Base-by-base conservation (phyloP, 2,797 vertebrate species). In the Mormyrus proboscirostris region DNA sequence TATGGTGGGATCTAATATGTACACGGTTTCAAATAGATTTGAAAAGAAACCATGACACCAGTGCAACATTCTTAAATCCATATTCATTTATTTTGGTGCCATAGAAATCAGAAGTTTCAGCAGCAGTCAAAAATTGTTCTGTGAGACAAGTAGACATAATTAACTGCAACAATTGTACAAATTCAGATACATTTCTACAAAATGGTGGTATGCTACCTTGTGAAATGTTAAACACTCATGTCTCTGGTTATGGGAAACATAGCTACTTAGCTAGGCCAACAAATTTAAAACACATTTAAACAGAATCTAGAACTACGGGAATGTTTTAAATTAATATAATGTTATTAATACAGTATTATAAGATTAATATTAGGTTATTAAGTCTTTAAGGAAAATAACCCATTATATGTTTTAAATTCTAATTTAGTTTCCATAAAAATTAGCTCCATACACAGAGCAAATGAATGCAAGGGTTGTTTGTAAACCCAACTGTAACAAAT, bases 1-100 rank as follows among this genome's bases (percentile, higher is more conserved):
- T 73, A 73, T 38, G 69, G 69, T 41, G 33, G 33, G 69, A 14
- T 73, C 69, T 33, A 73, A 38, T 38, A 73, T 38, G 12, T 38
- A 73, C 12, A 73, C 2, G 65, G 65, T 73, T 38, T 38, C 12
- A 12, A 38, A 73, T 1, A 16, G 62, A 76, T 16, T 82, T 82
- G 9, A 22, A 47, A 44, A 44, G 73, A n/a, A 79, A 79, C 41
- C 73, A 79, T 47, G 73, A 47, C 41, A 47, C 16, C 41, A 22
- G 8, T 44, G 6, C 16, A 82, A n/a, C 19, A 82, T 44, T 82
- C 76, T 82, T 47, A 44, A 22, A 47, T 82, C 76, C 38, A n/a
- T 82, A 82, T 47, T n/a, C 2, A 82, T 82, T 82, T 82, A 82
- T 82, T 82, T 82, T 82, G 41, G 76, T 47, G 41, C 41, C 76